These are phyloP conservation scores for Ypsolopha sequella DNA, from an alignment of 2,888 invertebrate species.

Conservation along the genomic window DNA sequence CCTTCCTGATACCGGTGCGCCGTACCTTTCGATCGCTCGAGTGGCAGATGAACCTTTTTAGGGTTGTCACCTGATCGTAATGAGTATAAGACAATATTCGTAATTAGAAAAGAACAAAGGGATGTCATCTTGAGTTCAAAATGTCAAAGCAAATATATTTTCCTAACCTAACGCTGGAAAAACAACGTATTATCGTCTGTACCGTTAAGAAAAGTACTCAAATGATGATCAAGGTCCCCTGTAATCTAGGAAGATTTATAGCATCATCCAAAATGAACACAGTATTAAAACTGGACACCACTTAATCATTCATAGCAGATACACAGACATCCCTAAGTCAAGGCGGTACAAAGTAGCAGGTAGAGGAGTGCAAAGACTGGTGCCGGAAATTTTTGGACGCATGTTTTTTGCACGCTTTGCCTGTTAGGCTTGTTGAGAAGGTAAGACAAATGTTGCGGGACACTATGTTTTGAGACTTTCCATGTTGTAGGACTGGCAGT, in stretches of 20 bases:
- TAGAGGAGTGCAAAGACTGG: constrained; percentile 46
- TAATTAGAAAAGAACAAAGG: too few relatives aligned
- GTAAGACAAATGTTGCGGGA: too few relatives aligned
- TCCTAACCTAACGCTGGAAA: too few relatives aligned
- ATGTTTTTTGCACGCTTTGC: constrained; percentile 41
- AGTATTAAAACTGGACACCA: not conserved
- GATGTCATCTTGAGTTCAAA: too few relatives aligned
- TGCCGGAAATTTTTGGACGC: constrained; percentile 44
- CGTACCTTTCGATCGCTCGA: constrained; percentile 70
- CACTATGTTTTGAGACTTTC: too few relatives aligned
- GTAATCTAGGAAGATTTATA: not conserved
- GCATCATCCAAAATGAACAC: not conserved
- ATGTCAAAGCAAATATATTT: too few relatives aligned
- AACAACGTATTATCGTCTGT: too few relatives aligned
- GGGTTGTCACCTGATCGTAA: constrained; percentile 48
- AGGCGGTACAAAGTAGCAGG: constrained; percentile 67
- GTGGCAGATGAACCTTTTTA: constrained; percentile 69
- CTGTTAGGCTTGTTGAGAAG: constrained; percentile 5
- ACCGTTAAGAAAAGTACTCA: too few relatives aligned
- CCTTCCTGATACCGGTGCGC: constrained; percentile 66
- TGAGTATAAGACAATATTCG: not conserved
- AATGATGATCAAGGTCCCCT: too few relatives aligned
- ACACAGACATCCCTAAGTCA: constrained; percentile 43
- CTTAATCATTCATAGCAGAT: not conserved
- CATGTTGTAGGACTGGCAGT: too few relatives aligned